These are phyloP conservation scores for Paedocypris sp. DNA, from an alignment of 2,113 vertebrate species.

Conservation along the genomic window DNA sequence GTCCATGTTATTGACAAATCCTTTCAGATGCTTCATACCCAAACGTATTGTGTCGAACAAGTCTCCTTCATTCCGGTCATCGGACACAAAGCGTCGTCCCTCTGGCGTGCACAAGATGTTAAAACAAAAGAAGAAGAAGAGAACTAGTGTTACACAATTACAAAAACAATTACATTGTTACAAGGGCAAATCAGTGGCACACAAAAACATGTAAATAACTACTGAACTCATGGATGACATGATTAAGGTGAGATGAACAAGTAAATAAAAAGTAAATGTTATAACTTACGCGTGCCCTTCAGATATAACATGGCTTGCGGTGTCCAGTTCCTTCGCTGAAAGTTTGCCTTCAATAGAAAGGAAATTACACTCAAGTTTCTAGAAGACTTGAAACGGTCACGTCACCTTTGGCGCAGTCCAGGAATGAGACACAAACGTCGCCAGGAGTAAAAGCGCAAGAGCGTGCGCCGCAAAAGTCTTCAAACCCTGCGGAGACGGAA, in stretches of 20 bases:
- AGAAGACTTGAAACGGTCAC: neutral
- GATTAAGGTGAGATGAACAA: too few relatives aligned
- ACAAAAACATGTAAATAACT: too few relatives aligned
- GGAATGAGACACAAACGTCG: conserved; percentile 52
- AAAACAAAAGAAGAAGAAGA: neutral
- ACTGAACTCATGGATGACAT: too few relatives aligned
- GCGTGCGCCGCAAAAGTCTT: conserved; percentile 41
- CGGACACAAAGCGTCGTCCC: conserved; percentile 79
- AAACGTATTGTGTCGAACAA: conserved; percentile 66
- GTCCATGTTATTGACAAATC: too few relatives aligned
- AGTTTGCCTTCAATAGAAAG: conserved; percentile 54
- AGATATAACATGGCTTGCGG: conserved; percentile 94
- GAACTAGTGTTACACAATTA: neutral
- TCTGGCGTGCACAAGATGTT: conserved; percentile 55
- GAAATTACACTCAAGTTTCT: neutral
- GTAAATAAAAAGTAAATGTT: neutral
- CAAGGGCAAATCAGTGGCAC: too few relatives aligned
- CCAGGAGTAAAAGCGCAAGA: conserved; percentile 61
- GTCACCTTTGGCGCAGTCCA: conserved; percentile 2
- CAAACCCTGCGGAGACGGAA: conserved; percentile 54
- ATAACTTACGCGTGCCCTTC: conserved; percentile 85
- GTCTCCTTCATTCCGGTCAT: conserved; percentile 70
- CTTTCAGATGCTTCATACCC: conserved; percentile 54
- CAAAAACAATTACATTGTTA: too few relatives aligned
- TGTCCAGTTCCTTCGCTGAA: conserved; percentile 88